Percentiles rank a stretch among this genome's conserved stretches.
These are phyloP conservation scores for Tholera decimalis DNA, from an alignment of 2,888 invertebrate species.

Conservation along the genomic window DNA sequence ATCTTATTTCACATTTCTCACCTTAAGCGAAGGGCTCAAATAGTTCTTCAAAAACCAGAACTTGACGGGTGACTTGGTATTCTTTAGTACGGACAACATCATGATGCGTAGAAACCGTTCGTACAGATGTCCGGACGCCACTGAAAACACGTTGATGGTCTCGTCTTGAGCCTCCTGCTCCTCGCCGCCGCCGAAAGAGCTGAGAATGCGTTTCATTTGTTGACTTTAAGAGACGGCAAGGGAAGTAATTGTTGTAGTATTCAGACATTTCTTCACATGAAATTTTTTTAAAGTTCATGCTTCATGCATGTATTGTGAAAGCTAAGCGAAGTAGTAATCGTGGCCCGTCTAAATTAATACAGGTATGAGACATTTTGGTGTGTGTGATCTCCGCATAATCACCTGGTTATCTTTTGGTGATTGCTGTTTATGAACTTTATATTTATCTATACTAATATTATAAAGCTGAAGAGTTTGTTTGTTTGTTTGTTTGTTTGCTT, in stretches of 20 bases:
- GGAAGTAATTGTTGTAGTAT: constrained; percentile 32
- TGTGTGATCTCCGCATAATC: neutral
- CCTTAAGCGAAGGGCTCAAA: constrained; percentile 98
- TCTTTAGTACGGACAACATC: constrained; percentile 99
- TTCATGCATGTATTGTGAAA: constrained; percentile 6
- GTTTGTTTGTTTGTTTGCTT: no score
- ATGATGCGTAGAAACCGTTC: constrained; percentile 99
- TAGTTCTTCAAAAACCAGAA: constrained; percentile 99
- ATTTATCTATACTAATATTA: no score
- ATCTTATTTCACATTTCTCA: constrained; percentile 72
- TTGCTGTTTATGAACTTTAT: neutral
- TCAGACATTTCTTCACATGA: neutral
- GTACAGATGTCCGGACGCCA: constrained; percentile 99
- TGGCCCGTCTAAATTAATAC: neutral
- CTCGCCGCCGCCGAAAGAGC: constrained; percentile 91
- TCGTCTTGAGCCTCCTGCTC: constrained; percentile 93
- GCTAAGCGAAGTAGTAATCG: neutral
- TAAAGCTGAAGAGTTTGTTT: no score
- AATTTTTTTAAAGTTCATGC: neutral
- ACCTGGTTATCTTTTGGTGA: neutral
- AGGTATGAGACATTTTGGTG: neutral
- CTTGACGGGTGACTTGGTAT: constrained; percentile 99
- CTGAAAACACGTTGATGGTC: constrained; percentile 98
- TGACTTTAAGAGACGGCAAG: constrained; percentile 38
- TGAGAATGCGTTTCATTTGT: constrained; percentile 68